phyloP scores from a whole-genome alignment of 1,140 invertebrate genomes.

The Lamellibrachia luymesi region DNA sequence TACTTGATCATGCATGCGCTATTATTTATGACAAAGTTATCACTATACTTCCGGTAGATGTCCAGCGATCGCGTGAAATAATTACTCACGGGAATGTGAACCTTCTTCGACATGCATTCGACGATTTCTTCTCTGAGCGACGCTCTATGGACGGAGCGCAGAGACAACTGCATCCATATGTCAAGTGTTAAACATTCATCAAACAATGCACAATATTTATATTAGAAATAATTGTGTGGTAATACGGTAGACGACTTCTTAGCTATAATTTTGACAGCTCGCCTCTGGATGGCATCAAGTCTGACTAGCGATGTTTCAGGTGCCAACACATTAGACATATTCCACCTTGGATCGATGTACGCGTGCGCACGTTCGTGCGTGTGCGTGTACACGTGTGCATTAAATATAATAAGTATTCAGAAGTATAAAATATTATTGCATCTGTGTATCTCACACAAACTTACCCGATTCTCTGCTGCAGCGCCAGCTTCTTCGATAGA shows the following conservation, averaged over 20 bases:
- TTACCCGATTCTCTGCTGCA: background rate
- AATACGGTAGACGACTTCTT: too few relatives aligned
- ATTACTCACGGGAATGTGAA: background rate
- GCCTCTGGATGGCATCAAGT: too few relatives aligned
- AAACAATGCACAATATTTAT: background rate
- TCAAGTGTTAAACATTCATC: background rate
- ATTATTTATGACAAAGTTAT: too few relatives aligned
- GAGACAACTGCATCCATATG: background rate
- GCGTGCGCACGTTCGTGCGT: too few relatives aligned
- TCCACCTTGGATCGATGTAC: too few relatives aligned
- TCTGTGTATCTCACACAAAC: background rate
- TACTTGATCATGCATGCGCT: too few relatives aligned
- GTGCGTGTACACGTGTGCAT: background rate
- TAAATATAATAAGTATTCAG: background rate
- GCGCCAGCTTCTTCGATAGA: background rate
- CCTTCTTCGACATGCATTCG: background rate
- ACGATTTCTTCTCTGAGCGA: background rate
- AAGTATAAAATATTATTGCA: background rate
- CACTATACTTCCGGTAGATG: background rate
- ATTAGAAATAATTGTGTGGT: background rate
- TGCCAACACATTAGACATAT: too few relatives aligned
- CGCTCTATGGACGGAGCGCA: background rate
- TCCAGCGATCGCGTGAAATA: background rate
- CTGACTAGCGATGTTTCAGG: too few relatives aligned
- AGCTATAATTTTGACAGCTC: too few relatives aligned